Percentiles rank a stretch among this genome's conserved stretches.
phyloP scores from a whole-genome alignment of 2,797 vertebrate genomes.

The Steatocranus sp. region DNA sequence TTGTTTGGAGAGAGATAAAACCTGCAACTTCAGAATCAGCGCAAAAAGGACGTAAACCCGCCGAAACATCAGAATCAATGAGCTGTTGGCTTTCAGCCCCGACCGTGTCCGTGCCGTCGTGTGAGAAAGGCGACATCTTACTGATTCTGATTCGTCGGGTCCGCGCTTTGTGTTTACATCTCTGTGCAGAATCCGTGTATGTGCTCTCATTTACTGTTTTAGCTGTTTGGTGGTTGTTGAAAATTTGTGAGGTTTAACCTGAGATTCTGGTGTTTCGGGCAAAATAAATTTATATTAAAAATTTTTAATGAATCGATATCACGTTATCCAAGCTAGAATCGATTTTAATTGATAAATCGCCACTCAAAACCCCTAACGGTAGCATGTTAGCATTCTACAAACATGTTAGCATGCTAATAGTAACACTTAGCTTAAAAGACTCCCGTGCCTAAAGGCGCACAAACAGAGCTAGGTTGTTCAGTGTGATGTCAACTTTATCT shows the following conservation, averaged over 20 bases:
- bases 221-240: neutral
- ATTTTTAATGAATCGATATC: neutral
- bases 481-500: neutral
- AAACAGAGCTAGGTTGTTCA: neutral
- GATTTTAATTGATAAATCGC: neutral
- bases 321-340: neutral
- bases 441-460: neutral
- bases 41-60: neutral
- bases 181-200: accelerated
- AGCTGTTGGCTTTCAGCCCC: accelerated
- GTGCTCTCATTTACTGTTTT: neutral
- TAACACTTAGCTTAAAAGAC: neutral
- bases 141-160: accelerated
- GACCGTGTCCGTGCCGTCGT: neutral
- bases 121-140: accelerated
- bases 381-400: neutral
- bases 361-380: neutral
- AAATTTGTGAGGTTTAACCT: neutral
- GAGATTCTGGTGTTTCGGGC: accelerated
- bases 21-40: neutral
- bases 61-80: accelerated
- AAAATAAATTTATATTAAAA: neutral
- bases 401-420: neutral
- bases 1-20: neutral
- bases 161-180: accelerated